A percentile compares a stretch with the other conserved stretches of the same genome.
Evolutionary conservation across 2,888 invertebrate species (phyloP).

Genomic region (Thymelicus sylvestris): DNA sequence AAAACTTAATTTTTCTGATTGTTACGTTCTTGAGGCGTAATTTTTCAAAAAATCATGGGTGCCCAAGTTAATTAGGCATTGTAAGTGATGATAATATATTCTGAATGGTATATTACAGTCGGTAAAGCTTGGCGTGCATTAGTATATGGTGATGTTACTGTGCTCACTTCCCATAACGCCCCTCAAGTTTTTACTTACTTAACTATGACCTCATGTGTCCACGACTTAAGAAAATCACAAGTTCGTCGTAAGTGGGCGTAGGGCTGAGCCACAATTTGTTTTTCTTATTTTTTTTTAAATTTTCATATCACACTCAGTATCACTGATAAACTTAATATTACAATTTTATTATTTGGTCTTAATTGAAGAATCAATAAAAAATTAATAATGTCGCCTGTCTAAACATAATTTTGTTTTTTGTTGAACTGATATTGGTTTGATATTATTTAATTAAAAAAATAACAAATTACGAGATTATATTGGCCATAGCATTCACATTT

Average conservation of each 20-base stretch:
- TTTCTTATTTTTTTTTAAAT: slow-evolving; percentile 5
- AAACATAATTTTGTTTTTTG: too few species aligned
- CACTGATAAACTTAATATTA: too few species aligned
- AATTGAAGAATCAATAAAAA: too few species aligned
- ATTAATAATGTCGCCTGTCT: too few species aligned
- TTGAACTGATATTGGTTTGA: too few species aligned
- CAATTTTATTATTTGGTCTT: too few species aligned
- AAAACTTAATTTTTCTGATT: slow-evolving; percentile 27
- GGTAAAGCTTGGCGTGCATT: slow-evolving; percentile 72
- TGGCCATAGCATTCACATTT: too few species aligned
- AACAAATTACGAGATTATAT: too few species aligned
- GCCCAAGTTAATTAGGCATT: slow-evolving; percentile 53
- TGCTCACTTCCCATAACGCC: slow-evolving; percentile 85
- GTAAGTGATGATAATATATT: slow-evolving; percentile 66
- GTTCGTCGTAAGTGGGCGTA: slow-evolving; percentile 63
- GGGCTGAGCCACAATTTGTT: slow-evolving; percentile 56
- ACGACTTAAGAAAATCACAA: slow-evolving; percentile 84
- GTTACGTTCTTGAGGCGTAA: slow-evolving; percentile 21
- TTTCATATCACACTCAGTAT: too few species aligned
- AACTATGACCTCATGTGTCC: slow-evolving; percentile 84
- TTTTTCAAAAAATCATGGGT: slow-evolving; percentile 41
- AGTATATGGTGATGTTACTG: slow-evolving; percentile 73
- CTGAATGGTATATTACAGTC: slow-evolving; percentile 67
- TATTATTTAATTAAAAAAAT: too few species aligned
- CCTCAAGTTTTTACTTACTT: slow-evolving; percentile 81